Evolutionary conservation across 2,113 vertebrate species (phyloP).

Genomic region (Phrynocephalus versicolor): DNA sequence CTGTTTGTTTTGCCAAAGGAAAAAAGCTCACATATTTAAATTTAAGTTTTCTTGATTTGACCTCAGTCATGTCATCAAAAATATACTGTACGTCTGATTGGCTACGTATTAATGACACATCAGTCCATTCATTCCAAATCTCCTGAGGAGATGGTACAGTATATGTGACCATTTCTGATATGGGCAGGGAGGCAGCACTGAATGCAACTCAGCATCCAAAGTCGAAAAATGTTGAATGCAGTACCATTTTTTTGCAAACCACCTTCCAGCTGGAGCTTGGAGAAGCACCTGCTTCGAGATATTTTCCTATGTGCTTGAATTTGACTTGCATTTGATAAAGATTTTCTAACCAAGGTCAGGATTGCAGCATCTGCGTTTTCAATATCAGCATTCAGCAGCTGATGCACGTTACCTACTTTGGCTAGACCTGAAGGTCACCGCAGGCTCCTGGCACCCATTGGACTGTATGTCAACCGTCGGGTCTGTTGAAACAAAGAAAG

Average conservation of each 20-base stretch:
- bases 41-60: too few relatives aligned
- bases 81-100: neutral
- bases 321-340: neutral
- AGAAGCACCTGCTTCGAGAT: neutral
- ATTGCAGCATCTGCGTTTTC: neutral
- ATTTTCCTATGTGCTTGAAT: too few relatives aligned
- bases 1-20: too few relatives aligned
- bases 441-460: neutral
- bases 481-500: neutral
- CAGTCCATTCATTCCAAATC: neutral
- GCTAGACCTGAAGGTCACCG: neutral
- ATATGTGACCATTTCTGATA: too few relatives aligned
- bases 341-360: neutral
- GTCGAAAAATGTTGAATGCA: neutral
- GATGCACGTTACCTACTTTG: neutral
- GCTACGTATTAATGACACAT: neutral
- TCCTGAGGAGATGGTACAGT: neutral
- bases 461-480: neutral
- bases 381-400: neutral
- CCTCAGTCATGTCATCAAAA: neutral
- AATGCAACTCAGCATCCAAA: neutral
- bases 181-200: neutral
- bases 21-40: too few relatives aligned
- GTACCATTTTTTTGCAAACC: neutral
- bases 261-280: too few relatives aligned